These are phyloP conservation scores for Pycnomerus fuliginosus DNA, from an alignment of 2,888 invertebrate species.

Conservation along the genomic window DNA sequence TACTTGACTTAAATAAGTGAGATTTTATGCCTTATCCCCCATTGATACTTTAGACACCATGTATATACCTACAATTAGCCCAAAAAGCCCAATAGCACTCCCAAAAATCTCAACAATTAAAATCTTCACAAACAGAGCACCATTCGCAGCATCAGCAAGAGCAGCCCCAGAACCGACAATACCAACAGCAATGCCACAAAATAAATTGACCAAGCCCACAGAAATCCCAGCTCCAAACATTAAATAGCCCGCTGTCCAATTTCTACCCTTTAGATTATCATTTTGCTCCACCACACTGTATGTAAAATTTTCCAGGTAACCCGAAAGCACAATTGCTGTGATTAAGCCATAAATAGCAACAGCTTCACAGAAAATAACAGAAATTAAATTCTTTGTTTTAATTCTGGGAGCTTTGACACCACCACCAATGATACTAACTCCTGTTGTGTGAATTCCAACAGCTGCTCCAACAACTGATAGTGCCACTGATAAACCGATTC, in stretches of 20 bases:
- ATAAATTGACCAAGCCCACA: conserved; percentile 93
- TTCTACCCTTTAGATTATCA: conserved; percentile 58
- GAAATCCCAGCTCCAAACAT: conserved; percentile 96
- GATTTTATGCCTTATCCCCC: conserved; percentile 37
- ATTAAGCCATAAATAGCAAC: conserved; percentile 99
- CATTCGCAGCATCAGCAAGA: conserved; percentile 95
- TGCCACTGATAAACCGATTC: conserved; percentile 90
- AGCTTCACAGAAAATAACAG: conserved; percentile 99
- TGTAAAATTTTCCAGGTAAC: conserved; percentile 61
- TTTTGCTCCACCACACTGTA: conserved; percentile 50
- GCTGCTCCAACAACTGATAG: conserved; percentile 98
- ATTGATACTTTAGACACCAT: conserved; percentile 57
- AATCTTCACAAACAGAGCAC: conserved; percentile 95
- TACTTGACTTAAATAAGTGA: too few relatives aligned
- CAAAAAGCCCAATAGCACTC: conserved; percentile 98
- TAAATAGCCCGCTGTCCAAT: conserved; percentile 85
- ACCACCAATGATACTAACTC: conserved; percentile 94
- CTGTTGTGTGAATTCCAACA: conserved; percentile 91
- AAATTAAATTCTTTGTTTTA: conserved; percentile 98
- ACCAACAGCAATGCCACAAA: conserved; percentile 96
- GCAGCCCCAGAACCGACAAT: conserved; percentile 98
- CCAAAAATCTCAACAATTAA: conserved; percentile 99
- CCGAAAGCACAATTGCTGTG: conserved; percentile 95
- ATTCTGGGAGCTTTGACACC: conserved; percentile 98
- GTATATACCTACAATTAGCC: conserved; percentile 96